phyloP scores from a whole-genome alignment of 2,888 invertebrate genomes.

The Trachelus iudaicus region DNA sequence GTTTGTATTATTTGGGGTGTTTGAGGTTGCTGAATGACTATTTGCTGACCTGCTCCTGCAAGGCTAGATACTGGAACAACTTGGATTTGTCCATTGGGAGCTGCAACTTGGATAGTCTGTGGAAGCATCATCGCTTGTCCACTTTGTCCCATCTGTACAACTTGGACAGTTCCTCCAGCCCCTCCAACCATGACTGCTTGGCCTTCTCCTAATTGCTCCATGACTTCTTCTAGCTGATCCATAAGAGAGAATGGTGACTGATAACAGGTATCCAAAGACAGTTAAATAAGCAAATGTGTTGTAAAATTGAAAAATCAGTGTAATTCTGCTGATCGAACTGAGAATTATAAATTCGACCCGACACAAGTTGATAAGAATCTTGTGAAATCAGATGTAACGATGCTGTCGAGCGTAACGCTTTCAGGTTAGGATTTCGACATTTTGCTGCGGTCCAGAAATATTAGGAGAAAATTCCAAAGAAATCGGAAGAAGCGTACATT shows the following conservation, averaged over 20 bases:
- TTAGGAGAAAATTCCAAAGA: not conserved
- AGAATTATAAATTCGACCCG: not conserved
- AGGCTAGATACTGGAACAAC: conserved; percentile 78
- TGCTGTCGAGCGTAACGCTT: not conserved
- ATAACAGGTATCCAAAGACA: not conserved
- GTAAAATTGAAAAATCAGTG: not conserved
- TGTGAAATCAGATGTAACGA: not conserved
- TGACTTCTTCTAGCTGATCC: conserved; percentile 23
- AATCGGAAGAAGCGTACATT: not conserved
- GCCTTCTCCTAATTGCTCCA: conserved; percentile 61
- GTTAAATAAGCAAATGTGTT: not conserved
- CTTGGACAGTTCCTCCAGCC: conserved; percentile 59
- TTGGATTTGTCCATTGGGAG: conserved; percentile 77
- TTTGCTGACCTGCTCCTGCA: conserved; percentile 68
- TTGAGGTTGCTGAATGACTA: conserved; percentile 73
- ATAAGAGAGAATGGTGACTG: not conserved
- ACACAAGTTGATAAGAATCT: not conserved
- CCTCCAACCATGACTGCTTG: conserved; percentile 62
- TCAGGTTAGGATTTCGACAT: not conserved
- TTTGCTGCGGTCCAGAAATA: not conserved
- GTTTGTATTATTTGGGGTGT: conserved; percentile 89
- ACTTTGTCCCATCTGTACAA: conserved; percentile 67
- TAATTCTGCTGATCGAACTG: not conserved
- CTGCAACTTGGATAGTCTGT: conserved; percentile 71
- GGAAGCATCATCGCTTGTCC: conserved; percentile 74